phyloP scores from a whole-genome alignment of 2,113 vertebrate species.

The Apteryx mantelli region DNA sequence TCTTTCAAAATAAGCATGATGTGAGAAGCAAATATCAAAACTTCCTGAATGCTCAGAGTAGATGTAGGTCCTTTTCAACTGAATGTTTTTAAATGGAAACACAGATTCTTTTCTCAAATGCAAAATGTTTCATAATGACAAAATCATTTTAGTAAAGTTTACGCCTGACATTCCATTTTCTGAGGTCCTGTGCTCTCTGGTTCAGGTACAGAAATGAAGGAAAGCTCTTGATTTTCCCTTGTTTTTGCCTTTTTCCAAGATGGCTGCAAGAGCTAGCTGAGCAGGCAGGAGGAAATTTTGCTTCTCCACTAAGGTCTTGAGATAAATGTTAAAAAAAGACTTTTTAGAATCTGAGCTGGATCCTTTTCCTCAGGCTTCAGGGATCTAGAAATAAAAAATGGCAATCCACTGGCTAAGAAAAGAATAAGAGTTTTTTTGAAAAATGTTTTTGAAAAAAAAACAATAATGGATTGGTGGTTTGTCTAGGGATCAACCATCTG shows the following conservation, averaged over 20 bases:
- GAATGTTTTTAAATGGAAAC: neutral
- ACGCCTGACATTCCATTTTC: neutral
- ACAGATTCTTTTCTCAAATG: neutral
- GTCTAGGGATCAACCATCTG: neutral
- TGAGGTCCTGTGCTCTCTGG: neutral
- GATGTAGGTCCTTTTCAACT: neutral
- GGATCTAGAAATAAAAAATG: neutral
- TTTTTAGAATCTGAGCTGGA: neutral
- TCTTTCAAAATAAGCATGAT: neutral
- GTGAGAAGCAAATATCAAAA: neutral
- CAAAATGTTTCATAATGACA: neutral
- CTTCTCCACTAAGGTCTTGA: neutral
- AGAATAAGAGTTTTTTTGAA: neutral
- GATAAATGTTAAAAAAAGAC: neutral
- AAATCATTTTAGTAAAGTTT: neutral
- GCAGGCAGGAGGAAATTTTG: neutral
- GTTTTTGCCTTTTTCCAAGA: neutral
- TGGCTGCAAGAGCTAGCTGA: neutral
- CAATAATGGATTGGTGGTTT: neutral
- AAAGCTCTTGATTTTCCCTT: neutral
- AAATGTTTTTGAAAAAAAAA: neutral
- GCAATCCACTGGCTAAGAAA: rapidly evolving
- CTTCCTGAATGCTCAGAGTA: neutral
- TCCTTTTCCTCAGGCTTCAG: neutral
- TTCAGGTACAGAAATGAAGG: neutral